These are phyloP conservation scores for Amorpha juglandis DNA, from an alignment of 2,888 invertebrate species.

Conservation along the genomic window DNA sequence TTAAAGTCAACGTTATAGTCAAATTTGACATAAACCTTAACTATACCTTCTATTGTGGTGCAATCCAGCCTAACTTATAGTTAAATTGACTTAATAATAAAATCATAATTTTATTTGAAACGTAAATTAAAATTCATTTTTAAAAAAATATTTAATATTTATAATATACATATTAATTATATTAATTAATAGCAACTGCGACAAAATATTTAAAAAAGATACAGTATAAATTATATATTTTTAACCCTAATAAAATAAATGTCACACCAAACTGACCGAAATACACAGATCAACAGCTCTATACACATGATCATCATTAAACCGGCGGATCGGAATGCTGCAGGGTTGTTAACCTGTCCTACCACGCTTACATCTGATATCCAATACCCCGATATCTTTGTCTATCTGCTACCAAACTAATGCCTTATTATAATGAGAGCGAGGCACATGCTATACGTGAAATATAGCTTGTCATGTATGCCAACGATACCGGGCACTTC, in stretches of 20 bases:
- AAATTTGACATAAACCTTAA: no score
- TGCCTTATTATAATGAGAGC: slow-evolving; percentile 67
- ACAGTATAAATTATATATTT: no score
- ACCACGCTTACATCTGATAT: slow-evolving; percentile 73
- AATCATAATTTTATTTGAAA: no score
- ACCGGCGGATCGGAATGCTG: slow-evolving; percentile 68
- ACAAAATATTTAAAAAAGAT: no score
- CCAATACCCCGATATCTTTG: slow-evolving; percentile 71
- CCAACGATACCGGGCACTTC: slow-evolving; percentile 30
- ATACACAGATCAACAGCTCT: slow-evolving; percentile 50
- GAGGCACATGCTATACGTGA: slow-evolving; percentile 52
- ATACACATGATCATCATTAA: slow-evolving; percentile 65
- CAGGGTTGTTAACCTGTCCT: slow-evolving; percentile 75
- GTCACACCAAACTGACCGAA: slow-evolving; percentile 13
- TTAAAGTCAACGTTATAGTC: no score
- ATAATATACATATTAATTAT: no score
- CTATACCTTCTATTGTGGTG: no score
- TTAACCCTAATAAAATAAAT: neutral
- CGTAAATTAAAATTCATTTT: no score
- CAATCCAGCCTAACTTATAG: no score
- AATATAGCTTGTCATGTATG: slow-evolving; percentile 46
- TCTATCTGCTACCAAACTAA: slow-evolving; percentile 67
- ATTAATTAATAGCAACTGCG: no score
- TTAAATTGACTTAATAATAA: no score
- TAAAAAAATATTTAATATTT: no score